Evolutionary conservation across 2,888 invertebrate species (phyloP).

Genomic region (Podabrus alpinus): DNA sequence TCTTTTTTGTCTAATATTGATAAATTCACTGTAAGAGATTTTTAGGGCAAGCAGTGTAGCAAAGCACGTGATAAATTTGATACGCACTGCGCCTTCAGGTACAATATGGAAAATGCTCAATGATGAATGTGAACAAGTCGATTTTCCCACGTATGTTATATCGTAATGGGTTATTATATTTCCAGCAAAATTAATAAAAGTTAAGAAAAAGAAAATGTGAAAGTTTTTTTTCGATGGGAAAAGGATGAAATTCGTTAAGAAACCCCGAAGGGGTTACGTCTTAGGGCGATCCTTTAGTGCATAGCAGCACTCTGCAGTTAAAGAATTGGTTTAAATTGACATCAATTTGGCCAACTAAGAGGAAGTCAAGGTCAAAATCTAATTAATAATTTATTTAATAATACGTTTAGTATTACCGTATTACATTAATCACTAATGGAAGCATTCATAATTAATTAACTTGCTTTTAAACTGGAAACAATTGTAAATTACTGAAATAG

Average conservation of each 20-base stretch:
- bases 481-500: background rate
- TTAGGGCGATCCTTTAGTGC: too few relatives aligned
- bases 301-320: too few relatives aligned
- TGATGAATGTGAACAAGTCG: background rate
- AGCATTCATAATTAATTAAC: background rate
- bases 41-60: background rate
- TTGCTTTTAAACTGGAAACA: background rate
- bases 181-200: background rate
- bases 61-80: background rate
- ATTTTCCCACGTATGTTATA: background rate
- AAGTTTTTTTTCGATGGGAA: background rate
- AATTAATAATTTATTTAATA: too few relatives aligned
- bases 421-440: background rate
- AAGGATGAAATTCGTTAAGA: too few relatives aligned
- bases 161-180: background rate
- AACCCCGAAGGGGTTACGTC: too few relatives aligned
- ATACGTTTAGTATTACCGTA: background rate
- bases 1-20: background rate
- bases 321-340: too few relatives aligned
- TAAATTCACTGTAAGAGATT: background rate
- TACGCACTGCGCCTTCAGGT: background rate
- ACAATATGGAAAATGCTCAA: background rate
- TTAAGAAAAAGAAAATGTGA: background rate
- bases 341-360: too few relatives aligned
- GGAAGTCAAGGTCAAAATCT: background rate